Conservation (phyloP, 2,797 vertebrate species). For the Takifugu rubripes region DNA sequence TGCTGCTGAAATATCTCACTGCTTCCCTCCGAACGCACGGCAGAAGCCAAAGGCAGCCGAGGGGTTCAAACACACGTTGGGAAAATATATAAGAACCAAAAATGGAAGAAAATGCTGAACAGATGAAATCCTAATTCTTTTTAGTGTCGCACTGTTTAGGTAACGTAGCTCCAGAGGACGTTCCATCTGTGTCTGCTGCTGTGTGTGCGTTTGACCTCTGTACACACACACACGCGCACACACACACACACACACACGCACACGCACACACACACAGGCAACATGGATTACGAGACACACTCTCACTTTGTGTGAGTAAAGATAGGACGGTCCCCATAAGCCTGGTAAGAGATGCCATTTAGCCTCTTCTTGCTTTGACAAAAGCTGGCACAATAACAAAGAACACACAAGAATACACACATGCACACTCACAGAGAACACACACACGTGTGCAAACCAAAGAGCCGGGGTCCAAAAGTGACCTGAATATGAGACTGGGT, state of each 20-base stretch:
- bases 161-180: too few relatives aligned
- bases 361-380: conserved; percentile 55
- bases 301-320: conserved; percentile 48
- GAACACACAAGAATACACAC: neutral
- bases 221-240: conserved; percentile 6
- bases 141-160: too few relatives aligned
- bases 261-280: conserved; percentile 54
- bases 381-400: conserved; percentile 23
- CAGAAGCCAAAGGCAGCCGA: too few relatives aligned
- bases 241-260: conserved; percentile 5
- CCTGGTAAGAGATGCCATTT: conserved; percentile 52
- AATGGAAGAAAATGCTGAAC: too few relatives aligned
- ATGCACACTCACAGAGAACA: conserved; percentile 1
- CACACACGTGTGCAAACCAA: conserved; percentile 1
- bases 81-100: too few relatives aligned
- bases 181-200: too few relatives aligned
- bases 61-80: too few relatives aligned
- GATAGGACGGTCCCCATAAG: conserved; percentile 51
- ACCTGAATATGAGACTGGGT: neutral
- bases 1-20: neutral
- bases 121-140: too few relatives aligned
- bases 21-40: neutral
- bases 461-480: neutral
- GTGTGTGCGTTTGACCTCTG: too few relatives aligned
- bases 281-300: conserved; percentile 69